Evolutionary conservation across 2,113 vertebrate species (phyloP), one percentile per base, ranked within the genome.

Genomic region (Burhinus bistriatus): DNA sequence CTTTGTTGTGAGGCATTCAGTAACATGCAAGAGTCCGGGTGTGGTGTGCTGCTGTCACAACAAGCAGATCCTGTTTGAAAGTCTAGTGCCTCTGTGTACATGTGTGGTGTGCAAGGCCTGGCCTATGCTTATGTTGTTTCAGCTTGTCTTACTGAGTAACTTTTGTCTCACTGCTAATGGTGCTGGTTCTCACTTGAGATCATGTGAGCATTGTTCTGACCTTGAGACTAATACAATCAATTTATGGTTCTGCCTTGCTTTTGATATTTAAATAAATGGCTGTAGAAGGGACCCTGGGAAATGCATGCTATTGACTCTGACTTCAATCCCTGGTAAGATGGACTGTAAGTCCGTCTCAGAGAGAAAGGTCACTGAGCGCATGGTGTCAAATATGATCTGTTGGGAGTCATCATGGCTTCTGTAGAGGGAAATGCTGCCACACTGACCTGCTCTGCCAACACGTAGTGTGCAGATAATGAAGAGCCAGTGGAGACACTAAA

Each of bases 1-100:
- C 59, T 92, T 78, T 96, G 45, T 49, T 52, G 47, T 17, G 40
- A 65, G 40, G 40, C 45, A 5, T 45, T 77, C 40, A 26, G 54
- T 66, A 47, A 11, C 21, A 18, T 38, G 20, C 34, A 45, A 2
- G 69, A n/a, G 55, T 16, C 14, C 0, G 0, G 20, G 30, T 57
- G 55, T 32, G 59, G 7, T 54, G 47, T 85, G 26, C 55, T 82
- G 83, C 42, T 87, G 54, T 47, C 62, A 47, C 54, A 80, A 10
- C 16, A 3, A 5, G 19, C n/a, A 55, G 58, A 38, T 47, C 44
- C 58, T 65, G 18, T 78, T 49, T 84, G 52, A 62, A 64, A 59
- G 51, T 66, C 61, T 23, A 34, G 49, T 54, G 55, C 12, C 51
- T 79, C 65, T 36, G n/a, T n/a, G 23, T 40, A 12, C 15, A 14